These are phyloP conservation scores for Sericinus montela DNA, from an alignment of 2,888 invertebrate species.

Conservation along the genomic window DNA sequence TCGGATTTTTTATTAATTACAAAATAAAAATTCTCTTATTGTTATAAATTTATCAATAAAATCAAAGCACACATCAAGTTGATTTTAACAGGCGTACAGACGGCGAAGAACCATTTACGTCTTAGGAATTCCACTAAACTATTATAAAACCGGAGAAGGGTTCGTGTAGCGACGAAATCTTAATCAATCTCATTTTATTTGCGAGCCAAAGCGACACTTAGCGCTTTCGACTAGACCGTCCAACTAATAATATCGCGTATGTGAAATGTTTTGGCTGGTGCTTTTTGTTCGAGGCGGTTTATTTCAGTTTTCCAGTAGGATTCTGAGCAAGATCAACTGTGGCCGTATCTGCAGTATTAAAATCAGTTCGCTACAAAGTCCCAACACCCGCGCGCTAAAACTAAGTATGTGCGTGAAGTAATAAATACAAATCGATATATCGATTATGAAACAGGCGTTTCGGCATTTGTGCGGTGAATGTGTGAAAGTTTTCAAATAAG, in stretches of 20 bases:
- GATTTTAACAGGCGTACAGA: conserved; percentile 32
- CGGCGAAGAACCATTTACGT: conserved; percentile 43
- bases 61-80: conserved; percentile 35
- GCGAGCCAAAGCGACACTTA: conserved; percentile 63
- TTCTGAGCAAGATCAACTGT: conserved; percentile 73
- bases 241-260: conserved; percentile 77
- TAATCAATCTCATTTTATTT: conserved; percentile 50
- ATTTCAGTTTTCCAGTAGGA: conserved; percentile 80
- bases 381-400: conserved; percentile 26
- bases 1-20: no score
- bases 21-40: no score
- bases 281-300: conserved; percentile 77
- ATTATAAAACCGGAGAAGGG: background rate
- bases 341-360: conserved; percentile 57
- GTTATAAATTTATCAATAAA: conserved; percentile 17
- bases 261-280: conserved; percentile 79
- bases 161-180: conserved; percentile 23
- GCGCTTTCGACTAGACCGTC: conserved; percentile 77
- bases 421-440: conserved; percentile 33
- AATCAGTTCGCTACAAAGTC: conserved; percentile 27
- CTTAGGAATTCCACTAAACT: conserved; percentile 40
- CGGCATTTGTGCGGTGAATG: conserved; percentile 57
- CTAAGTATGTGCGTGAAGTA: conserved; percentile 35
- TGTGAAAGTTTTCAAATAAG: conserved; percentile 40
- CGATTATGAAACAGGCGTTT: conserved; percentile 36